Evolutionary conservation across 2,797 vertebrate genomes (phyloP).

Genomic region (Echiichthys vipera): DNA sequence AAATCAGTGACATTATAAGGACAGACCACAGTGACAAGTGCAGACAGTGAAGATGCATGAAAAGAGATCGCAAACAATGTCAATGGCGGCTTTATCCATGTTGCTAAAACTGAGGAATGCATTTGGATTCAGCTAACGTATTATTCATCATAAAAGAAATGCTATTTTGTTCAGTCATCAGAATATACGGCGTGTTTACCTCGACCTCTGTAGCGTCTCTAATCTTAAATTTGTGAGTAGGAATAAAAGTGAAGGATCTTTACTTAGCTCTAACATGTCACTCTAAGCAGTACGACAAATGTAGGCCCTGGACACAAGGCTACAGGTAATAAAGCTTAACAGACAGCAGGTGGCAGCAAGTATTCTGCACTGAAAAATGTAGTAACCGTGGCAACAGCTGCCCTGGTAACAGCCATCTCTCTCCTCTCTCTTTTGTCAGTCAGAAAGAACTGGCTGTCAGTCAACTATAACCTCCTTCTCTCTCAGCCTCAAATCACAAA

Average conservation of each 20-base stretch:
- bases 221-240: background rate
- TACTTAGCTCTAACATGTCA: background rate
- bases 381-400: constrained; percentile 85
- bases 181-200: background rate
- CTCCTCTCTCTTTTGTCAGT: constrained; percentile 82
- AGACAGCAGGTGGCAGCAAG: constrained; percentile 79
- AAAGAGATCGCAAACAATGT: background rate
- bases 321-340: constrained; percentile 56
- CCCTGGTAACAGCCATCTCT: constrained; percentile 84
- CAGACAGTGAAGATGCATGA: background rate
- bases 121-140: background rate
- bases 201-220: background rate
- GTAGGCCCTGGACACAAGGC: background rate
- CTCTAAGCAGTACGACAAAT: background rate
- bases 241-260: background rate
- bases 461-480: constrained; percentile 72
- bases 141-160: background rate
- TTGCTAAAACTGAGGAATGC: background rate
- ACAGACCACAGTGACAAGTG: background rate
- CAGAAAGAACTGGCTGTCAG: constrained; percentile 83
- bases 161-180: background rate
- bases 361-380: constrained; percentile 65
- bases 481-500: constrained; percentile 38
- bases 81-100: background rate
- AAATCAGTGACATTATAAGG: background rate